A percentile compares a stretch with the other conserved stretches of the same genome.
Evolutionary conservation across 1,140 invertebrate genomes (phyloP).

Genomic region (Vollenhovia emeryi): DNA sequence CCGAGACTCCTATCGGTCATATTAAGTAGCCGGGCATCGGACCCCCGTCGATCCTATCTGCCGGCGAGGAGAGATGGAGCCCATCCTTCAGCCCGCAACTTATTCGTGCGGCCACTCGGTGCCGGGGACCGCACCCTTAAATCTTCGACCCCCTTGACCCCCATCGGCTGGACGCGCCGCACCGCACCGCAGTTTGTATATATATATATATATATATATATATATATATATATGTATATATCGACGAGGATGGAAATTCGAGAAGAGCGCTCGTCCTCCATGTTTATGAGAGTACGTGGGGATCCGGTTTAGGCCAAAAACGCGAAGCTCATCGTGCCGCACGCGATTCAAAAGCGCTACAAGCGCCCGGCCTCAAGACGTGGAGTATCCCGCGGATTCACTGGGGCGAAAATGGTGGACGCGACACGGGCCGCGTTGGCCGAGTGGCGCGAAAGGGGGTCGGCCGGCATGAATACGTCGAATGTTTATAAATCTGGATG

Average conservation of each 20-base stretch:
- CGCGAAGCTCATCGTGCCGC: slow-evolving; percentile 1
- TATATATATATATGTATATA: neutral
- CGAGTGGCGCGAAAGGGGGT: neutral
- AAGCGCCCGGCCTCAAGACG: neutral
- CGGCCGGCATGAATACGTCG: neutral
- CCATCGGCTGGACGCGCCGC: slow-evolving; percentile 4
- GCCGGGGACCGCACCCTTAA: slow-evolving; percentile 62
- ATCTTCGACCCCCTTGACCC: slow-evolving; percentile 60
- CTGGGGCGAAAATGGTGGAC: neutral
- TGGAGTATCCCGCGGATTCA: neutral
- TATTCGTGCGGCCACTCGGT: slow-evolving; percentile 62
- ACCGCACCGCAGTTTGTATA: no score
- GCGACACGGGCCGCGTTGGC: neutral
- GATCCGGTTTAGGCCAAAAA: slow-evolving; percentile 34
- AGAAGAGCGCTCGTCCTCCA: slow-evolving; percentile 54
- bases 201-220: neutral
- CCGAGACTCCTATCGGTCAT: slow-evolving; percentile 75
- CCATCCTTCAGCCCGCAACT: slow-evolving; percentile 64
- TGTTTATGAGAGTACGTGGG: slow-evolving; percentile 50
- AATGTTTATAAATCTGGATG: slow-evolving; percentile 10
- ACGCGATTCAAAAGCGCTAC: neutral
- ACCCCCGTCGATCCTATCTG: slow-evolving; percentile 37
- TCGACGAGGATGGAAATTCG: slow-evolving; percentile 48
- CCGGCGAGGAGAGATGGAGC: slow-evolving; percentile 40
- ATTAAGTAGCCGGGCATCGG: slow-evolving; percentile 75